Conservation (phyloP, 2,888 invertebrate species). For the Dorcus hopei region DNA sequence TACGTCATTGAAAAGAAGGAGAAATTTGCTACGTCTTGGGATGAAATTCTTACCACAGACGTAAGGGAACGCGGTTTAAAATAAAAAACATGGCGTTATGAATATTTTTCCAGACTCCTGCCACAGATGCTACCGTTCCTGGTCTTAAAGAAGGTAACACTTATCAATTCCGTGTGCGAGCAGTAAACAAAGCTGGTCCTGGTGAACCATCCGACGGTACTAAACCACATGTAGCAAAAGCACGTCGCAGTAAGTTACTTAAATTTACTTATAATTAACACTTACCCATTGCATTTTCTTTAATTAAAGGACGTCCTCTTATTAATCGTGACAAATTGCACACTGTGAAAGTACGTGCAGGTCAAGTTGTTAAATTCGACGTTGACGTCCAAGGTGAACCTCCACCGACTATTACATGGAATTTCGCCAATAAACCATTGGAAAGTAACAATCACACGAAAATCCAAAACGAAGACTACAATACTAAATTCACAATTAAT, state of each 20-base stretch:
- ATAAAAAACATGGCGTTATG: neutral
- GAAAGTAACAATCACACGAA: constrained; percentile 67
- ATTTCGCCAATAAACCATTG: constrained; percentile 64
- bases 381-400: constrained; percentile 97
- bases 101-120: constrained; percentile 58
- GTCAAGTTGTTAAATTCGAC: constrained; percentile 85
- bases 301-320: constrained; percentile 63
- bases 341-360: constrained; percentile 83
- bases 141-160: constrained; percentile 86
- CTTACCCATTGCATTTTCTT: neutral
- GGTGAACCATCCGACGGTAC: constrained; percentile 89
- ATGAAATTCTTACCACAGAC: constrained; percentile 73
- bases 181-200: constrained; percentile 92
- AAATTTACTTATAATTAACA: too few relatives aligned
- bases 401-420: constrained; percentile 86
- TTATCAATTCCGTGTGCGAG: constrained; percentile 93
- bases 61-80: constrained; percentile 47
- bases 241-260: constrained; percentile 71
- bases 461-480: constrained; percentile 88
- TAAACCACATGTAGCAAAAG: constrained; percentile 82
- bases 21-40: constrained; percentile 74
- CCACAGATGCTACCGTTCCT: constrained; percentile 77
- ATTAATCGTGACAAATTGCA: constrained; percentile 94
- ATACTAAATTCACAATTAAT: constrained; percentile 78
- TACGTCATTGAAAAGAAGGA: constrained; percentile 89